These are phyloP conservation scores for Candidula unifasciata DNA, from an alignment of 2,888 invertebrate species.

Conservation along the genomic window DNA sequence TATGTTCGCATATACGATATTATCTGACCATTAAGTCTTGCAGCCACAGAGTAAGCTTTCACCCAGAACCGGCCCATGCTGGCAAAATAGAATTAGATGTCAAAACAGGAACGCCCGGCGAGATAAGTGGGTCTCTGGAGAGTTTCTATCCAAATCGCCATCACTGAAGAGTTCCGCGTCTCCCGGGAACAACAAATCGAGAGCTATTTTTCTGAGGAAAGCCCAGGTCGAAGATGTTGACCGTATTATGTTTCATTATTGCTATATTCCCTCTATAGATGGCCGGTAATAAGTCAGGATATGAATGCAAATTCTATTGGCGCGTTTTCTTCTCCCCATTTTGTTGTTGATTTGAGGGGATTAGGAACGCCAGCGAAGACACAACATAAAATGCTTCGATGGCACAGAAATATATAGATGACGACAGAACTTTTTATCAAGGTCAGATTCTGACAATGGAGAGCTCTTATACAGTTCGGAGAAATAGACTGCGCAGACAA, in stretches of 20 bases:
- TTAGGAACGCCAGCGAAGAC: too few species aligned
- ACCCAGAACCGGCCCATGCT: not conserved
- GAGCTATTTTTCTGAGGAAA: constrained; percentile 12
- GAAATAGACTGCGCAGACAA: too few species aligned
- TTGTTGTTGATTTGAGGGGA: not conserved
- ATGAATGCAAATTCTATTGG: not conserved
- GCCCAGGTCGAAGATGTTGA: constrained; percentile 6
- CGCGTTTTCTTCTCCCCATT: not conserved
- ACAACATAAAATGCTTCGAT: too few species aligned
- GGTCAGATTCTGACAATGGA: too few species aligned
- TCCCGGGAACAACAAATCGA: constrained; percentile 33
- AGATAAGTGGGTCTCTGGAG: constrained; percentile 20
- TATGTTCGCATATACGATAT: constrained; percentile 21
- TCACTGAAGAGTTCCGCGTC: constrained; percentile 17
- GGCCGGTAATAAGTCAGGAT: constrained; percentile 9
- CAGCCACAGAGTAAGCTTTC: not conserved
- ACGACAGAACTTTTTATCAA: too few species aligned
- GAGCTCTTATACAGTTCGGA: too few species aligned
- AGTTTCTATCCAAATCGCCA: constrained; percentile 7
- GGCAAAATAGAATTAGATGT: constrained; percentile 32
- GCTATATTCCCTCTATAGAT: not conserved
- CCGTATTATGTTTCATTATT: constrained; percentile 9
- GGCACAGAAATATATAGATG: too few species aligned
- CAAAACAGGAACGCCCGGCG: constrained; percentile 29
- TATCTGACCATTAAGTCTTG: not conserved